A percentile compares a stretch with the other conserved stretches of the same genome.
These are phyloP conservation scores for Shinisaurus crocodilurus DNA, from an alignment of 2,113 vertebrate genomes.

Conservation along the genomic window DNA sequence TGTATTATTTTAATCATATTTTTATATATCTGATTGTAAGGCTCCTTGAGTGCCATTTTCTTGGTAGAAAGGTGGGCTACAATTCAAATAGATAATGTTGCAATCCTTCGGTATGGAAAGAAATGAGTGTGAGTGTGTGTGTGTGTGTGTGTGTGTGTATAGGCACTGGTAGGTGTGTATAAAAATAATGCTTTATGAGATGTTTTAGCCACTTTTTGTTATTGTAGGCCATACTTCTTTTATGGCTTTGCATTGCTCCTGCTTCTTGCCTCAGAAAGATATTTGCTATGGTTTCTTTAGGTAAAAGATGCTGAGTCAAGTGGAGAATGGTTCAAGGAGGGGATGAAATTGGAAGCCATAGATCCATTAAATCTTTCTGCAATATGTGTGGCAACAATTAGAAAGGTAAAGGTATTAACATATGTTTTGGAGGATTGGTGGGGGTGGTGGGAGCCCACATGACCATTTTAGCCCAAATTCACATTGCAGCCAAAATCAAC, in stretches of 20 bases:
- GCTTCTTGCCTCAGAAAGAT: neutral
- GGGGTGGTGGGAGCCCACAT: neutral
- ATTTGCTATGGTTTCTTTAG: constrained; percentile 75
- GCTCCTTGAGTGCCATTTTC: too few relatives aligned
- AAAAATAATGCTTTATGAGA: neutral
- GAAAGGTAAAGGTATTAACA: constrained; percentile 85
- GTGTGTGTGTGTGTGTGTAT: neutral
- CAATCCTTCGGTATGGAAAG: neutral
- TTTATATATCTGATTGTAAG: too few relatives aligned
- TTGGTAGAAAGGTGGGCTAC: too few relatives aligned
- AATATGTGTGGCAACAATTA: constrained; percentile 98
- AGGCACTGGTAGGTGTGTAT: too few relatives aligned
- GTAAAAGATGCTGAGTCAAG: constrained; percentile 94
- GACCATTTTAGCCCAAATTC: neutral
- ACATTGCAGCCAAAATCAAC: neutral
- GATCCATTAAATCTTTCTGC: constrained; percentile 98
- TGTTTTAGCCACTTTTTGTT: neutral
- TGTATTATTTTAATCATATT: too few relatives aligned
- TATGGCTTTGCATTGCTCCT: neutral
- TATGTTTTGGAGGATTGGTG: neutral
- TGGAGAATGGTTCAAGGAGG: constrained; percentile 97
- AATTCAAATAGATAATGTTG: neutral
- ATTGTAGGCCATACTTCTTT: neutral
- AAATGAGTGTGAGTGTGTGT: neutral
- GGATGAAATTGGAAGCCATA: constrained; percentile 98